These are phyloP conservation scores for Drosophila tani DNA, from an alignment of 1,140 invertebrate genomes.

Conservation along the genomic window DNA sequence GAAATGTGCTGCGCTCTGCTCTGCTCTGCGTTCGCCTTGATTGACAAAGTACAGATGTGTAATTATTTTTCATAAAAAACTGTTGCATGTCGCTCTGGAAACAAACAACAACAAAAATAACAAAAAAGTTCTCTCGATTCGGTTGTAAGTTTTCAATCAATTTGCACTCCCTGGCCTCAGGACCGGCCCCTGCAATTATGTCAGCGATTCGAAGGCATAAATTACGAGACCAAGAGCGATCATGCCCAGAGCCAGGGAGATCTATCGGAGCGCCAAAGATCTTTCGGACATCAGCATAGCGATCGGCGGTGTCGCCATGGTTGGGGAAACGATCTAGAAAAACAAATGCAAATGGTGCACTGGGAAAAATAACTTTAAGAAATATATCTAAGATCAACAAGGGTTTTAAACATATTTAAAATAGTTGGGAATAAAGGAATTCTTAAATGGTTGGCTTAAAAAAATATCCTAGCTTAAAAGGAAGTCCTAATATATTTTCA, in stretches of 20 bases:
- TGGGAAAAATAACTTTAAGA: not conserved
- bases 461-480: not conserved
- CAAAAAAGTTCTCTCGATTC: not conserved
- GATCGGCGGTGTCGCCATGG: slow-evolving; percentile 16
- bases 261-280: slow-evolving; percentile 52
- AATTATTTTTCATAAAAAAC: slow-evolving; percentile 82
- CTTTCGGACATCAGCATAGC: slow-evolving; percentile 61
- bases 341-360: slow-evolving; percentile 53
- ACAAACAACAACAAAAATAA: not conserved
- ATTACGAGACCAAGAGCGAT: slow-evolving; percentile 58
- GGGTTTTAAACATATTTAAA: not conserved
- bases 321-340: slow-evolving; percentile 20
- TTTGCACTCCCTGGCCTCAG: slow-evolving; percentile 35
- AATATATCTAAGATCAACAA: not conserved
- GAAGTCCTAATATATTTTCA: not conserved
- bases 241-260: slow-evolving; percentile 41
- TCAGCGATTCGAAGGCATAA: slow-evolving; percentile 72
- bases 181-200: slow-evolving; percentile 62
- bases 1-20: slow-evolving; percentile 47
- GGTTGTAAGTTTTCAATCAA: slow-evolving; percentile 79
- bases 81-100: slow-evolving; percentile 48
- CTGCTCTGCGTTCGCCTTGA: slow-evolving; percentile 58
- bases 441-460: not conserved
- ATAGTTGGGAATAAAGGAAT: not conserved
- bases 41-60: slow-evolving; percentile 83